Base-by-base conservation (phyloP, 2,113 vertebrate species). In the Peucedramus taeniatus region DNA sequence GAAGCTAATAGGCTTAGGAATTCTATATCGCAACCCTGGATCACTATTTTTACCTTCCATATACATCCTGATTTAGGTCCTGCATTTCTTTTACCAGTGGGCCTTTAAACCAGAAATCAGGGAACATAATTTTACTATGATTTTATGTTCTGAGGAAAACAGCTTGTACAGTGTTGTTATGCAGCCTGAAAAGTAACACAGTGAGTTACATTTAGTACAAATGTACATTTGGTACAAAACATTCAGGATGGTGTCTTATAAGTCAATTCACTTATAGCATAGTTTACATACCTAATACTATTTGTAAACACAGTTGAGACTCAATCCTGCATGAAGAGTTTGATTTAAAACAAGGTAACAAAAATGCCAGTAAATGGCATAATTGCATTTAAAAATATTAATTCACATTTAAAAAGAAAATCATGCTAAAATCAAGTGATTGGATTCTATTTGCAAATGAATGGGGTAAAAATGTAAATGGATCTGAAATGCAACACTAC, bases 1-100 rank as follows among this genome's bases (percentile, higher is more conserved):
- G 42, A 64, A n/a, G 8, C 3, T 28, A 31, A 54, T 8, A 78
- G 30, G 23, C 28, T 80, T 61, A 47, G 12, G 20, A 60, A n/a
- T 35, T 75, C n/a, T 72, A 6, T 22, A n/a, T 31, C 0, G 0
- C 42, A 83, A 1, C 23, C 23, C 45, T 18, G 11, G 23, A 61
- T 26, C 0, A 0, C 15, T 9, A 2, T 10, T 49, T 40, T 28
- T 64, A n/a, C 49, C 4, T 88, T 70, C 27, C 27, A 20, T 10
- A 60, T 5, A 15, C 50, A 69, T 64, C 42, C 59, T 44, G 51
- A 22, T 54, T 70, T 63, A 77, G 9, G 12, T 7, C 9, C 8
- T 31, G 10, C 30, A 12, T 42, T 54, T 76, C 45, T 72, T 88
- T 63, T 16, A 61, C 22, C 7, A 64, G 17, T 13, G 8, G 33